Base-by-base conservation (phyloP, 2,888 invertebrate genomes). In the Palloptera scutellata region DNA sequence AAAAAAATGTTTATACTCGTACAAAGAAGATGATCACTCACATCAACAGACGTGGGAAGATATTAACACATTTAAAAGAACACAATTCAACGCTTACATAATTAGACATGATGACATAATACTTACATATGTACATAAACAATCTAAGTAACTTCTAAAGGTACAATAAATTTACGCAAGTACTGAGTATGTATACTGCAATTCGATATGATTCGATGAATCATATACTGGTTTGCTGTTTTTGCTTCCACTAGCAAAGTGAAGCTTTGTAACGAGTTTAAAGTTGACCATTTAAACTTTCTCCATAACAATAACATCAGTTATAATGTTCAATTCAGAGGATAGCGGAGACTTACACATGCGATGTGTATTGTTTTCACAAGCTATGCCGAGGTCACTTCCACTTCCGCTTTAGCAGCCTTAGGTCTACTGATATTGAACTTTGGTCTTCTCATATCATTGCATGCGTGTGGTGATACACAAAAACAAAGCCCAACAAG, bases 251-350 rank as follows among this genome's bases (percentile, higher is more conserved):
- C 64, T 60, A 43, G 43, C 45, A 10, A 40, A 15, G 53, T 66
- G 55, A 55, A 52, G 57, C 66, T 68, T 65, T 64, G 63, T 65
- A 70, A 68, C 60, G 67, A 68, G 68, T 68, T 67, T 66, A 61
- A 67, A 70, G 69, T 69, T 72, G 66, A 68, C 69, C 70, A 70
- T 69, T 66, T 61, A 69, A 72, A 72, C 68, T 69, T 72, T 72
- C 20, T 52, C 63, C 70, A 66, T 70, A 67, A 72, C 67, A 65
- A 69, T 69, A 68, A 70, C 62, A 68, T 64, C 54, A 66, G 58
- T 45, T 52, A 61, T 55, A 57, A 11, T 17, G 15, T 12, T 41
- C 48, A 41, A 19, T 61, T 42, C 43, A 19, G 10, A 19, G 30
- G 15, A 51, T 51, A 19, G 42, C 30, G 40, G 60, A 55, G 19